Evolutionary conservation across 2,113 vertebrate species (phyloP), one percentile per base, ranked within the genome.

Genomic region (Pachypanchax playfairii): DNA sequence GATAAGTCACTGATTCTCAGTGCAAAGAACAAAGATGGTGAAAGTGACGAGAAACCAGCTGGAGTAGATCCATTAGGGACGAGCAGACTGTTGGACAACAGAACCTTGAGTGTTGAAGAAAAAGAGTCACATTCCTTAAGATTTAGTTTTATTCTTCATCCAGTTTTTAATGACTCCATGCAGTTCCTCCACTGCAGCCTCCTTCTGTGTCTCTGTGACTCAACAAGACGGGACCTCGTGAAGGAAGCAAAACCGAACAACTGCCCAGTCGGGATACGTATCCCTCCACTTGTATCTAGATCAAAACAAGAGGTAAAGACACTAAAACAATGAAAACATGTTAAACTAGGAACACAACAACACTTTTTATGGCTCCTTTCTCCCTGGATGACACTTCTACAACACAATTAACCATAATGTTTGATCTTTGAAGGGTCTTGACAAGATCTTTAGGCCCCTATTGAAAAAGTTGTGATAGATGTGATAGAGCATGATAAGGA

Each of bases 161-260:
- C 91, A 0, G 50, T 89, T 72, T 93, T 81, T 77, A 93, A 91
- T 11, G 55, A 91, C 65, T 89, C 92, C 7, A 67, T 93, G 26
- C 93, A 94, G 79, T 93, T 93, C 52, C 83, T 94, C 47, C 93
- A 94, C 85, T 93, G 93, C 85, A 88, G 82, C 41, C 77, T 93
- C 11, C 81, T 20, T 1, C 59, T 93, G 44, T 94, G 91, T 33
- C 22, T 18, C 12, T 74, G 70, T 18, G 68, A 48, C 46, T 15
- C 31, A 1, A 11, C n/a, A n/a, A 24, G 10, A 56, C 60, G 15
- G 42, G 61, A 35, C 13, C 15, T 31, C 20, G 3, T 2, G 0
- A 36, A 56, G 51, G 63, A 65, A 14, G 20, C 14, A 0, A 10
- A 11, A 1, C n/a, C 26, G 31, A 62, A 5, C 1, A 28, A 44